Evolutionary conservation across 2,888 invertebrate species (phyloP), one percentile per base, ranked within the genome.

Genomic region (Dermolepida albohirtum): DNA sequence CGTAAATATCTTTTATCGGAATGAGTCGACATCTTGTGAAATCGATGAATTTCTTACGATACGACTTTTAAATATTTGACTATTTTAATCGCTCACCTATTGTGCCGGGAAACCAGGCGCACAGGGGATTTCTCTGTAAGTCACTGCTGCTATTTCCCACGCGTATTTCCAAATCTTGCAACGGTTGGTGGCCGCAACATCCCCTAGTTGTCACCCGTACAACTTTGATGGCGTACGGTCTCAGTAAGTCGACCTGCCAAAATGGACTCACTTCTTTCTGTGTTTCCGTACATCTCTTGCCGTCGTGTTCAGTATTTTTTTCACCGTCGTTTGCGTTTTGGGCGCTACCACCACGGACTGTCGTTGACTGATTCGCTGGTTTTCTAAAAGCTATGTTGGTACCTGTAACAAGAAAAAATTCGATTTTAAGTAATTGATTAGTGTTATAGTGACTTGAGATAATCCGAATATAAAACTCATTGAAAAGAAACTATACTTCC

Each of bases 101-200:
- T 6, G 95, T 94, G 67, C 95, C 95, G 1, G 96, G 96, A 82
- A 94, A 95, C 96, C 96, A 96, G 27, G 96, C 95, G 80, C 96
- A 96, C 0, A 96, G 85, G 12, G 95, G 95, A 84, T 96, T 96
- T 69, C 94, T 87, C 80, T 95, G 95, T 57, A 95, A 84, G 77
- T 94, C 93, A 0, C 89, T 89, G 78, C 94, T 95, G 82, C 94
- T 95, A 82, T 96, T 96, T 16, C 96, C 96, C n/a, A 95, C 94
- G 64, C 94, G 86, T 71, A 95, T 94, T 85, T 96, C 95, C 64
- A 96, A 84, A 80, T 95, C 95, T 81, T 94, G 94, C 11, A 96
- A 85, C 1, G 95, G 95, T 78, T 94, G 94, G 79, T 95, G 94
- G 68, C 95, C 95, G 76, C 92, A 93, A 75, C 93, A 92, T 39